Evolutionary conservation across 2,113 vertebrate genomes (phyloP).

Genomic region (Antechinus flavipes): DNA sequence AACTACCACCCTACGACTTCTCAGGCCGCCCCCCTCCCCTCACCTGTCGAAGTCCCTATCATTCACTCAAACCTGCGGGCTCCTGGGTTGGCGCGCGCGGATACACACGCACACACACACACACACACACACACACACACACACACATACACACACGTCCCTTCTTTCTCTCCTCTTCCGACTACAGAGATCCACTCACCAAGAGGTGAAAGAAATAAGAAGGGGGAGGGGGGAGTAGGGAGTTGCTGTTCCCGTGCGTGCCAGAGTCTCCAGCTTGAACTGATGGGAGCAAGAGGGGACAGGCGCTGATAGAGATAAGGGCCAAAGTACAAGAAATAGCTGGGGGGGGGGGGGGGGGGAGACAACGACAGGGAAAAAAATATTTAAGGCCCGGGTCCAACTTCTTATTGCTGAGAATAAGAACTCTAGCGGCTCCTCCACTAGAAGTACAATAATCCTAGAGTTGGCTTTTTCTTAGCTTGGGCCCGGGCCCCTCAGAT

Average conservation of each 20-base stretch:
- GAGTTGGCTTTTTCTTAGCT: background rate
- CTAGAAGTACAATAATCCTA: background rate
- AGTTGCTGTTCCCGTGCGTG: background rate
- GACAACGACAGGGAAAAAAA: background rate
- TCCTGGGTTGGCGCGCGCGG: no score
- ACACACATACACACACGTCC: background rate
- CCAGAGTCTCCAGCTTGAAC: background rate
- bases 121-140: background rate
- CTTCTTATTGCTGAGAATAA: background rate
- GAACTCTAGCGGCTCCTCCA: background rate
- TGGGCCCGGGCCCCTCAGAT: rapidly evolving
- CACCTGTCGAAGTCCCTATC: background rate
- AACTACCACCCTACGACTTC: background rate
- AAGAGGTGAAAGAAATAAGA: background rate
- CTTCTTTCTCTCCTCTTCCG: background rate
- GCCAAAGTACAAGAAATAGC: background rate
- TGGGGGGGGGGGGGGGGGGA: background rate
- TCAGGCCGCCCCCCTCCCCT: background rate
- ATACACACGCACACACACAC: background rate
- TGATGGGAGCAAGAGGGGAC: background rate
- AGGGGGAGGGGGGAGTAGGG: background rate
- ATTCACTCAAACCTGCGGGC: background rate
- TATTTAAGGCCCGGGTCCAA: background rate
- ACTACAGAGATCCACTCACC: background rate
- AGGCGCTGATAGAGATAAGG: background rate